These are phyloP conservation scores for Coranthus polyacanthus DNA, from an alignment of 2,797 vertebrate genomes.

Conservation along the genomic window DNA sequence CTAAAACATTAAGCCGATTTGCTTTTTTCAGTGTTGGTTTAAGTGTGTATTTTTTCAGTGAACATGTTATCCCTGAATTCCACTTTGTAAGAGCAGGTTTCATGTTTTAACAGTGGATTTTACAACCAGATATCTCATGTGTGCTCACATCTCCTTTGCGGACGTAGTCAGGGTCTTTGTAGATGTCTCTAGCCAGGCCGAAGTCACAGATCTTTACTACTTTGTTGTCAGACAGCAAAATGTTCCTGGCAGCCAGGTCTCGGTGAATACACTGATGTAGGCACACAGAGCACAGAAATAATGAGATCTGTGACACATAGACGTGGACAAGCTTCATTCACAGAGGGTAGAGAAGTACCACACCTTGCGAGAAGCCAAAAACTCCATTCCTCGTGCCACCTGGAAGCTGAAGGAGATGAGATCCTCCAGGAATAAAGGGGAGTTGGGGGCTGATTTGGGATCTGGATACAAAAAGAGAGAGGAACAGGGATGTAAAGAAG, in stretches of 20 bases:
- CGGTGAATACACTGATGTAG: slow-evolving; percentile 92
- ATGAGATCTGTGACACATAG: slow-evolving; percentile 18
- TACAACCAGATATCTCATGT: not conserved
- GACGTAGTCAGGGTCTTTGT: slow-evolving; percentile 97
- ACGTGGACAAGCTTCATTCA: not conserved
- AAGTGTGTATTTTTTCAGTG: too few relatives aligned
- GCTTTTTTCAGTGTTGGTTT: too few relatives aligned
- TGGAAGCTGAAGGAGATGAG: slow-evolving; percentile 98
- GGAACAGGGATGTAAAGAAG: fast-evolving
- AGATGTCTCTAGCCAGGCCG: slow-evolving; percentile 94
- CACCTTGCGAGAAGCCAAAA: slow-evolving; percentile 88
- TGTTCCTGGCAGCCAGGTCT: slow-evolving; percentile 94
- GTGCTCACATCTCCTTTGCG: slow-evolving; percentile 95
- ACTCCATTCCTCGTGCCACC: slow-evolving; percentile 97
- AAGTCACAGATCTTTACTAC: slow-evolving; percentile 98
- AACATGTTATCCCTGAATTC: too few relatives aligned
- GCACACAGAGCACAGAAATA: slow-evolving; percentile 39
- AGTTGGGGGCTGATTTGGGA: slow-evolving; percentile 72
- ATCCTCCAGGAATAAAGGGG: slow-evolving; percentile 91
- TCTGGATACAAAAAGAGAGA: slow-evolving; percentile 72
- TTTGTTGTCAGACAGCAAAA: slow-evolving; percentile 95
- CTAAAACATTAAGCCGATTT: too few relatives aligned
- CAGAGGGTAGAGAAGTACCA: not conserved
- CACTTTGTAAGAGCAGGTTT: too few relatives aligned
- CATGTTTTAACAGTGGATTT: not conserved